Conservation (phyloP, 2,113 vertebrate genomes). For the Arenaria interpres region DNA sequence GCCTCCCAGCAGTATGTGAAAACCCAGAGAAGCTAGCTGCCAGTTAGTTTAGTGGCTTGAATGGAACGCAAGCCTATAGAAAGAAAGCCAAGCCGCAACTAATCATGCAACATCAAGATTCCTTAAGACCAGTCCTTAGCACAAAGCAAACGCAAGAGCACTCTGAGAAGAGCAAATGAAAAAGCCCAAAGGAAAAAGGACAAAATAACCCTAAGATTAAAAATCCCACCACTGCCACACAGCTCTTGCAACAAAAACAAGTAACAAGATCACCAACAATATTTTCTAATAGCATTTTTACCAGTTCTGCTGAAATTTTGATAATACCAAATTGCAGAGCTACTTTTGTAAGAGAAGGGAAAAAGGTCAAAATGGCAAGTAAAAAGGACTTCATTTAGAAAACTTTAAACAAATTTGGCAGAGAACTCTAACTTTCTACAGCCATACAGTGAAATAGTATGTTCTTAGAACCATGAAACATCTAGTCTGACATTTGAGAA, state of each 20-base stretch:
- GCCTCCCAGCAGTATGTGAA: conserved; percentile 38
- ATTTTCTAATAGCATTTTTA: not conserved
- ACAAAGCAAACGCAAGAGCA: conserved; percentile 16
- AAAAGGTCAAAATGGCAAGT: not conserved
- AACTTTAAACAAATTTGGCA: not conserved
- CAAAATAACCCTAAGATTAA: not conserved
- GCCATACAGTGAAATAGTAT: not conserved
- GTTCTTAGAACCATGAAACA: not conserved
- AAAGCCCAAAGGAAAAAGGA: not conserved
- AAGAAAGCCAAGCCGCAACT: conserved; percentile 55
- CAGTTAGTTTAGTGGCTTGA: conserved; percentile 64
- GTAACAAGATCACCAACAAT: not conserved
- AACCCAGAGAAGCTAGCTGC: conserved; percentile 15
- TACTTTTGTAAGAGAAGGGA: not conserved
- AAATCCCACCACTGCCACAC: not conserved
- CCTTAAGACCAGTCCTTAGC: conserved; percentile 24
- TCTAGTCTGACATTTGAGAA: not conserved
- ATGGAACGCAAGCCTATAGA: conserved; percentile 4
- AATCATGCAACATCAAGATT: conserved; percentile 34
- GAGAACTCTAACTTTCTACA: not conserved
- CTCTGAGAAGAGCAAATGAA: not conserved
- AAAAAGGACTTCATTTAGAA: not conserved
- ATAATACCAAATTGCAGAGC: not conserved
- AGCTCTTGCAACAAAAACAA: not conserved
- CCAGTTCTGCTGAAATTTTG: not conserved